Base-by-base conservation (phyloP, 2,888 invertebrate genomes). In the Miltochrista miniata region DNA sequence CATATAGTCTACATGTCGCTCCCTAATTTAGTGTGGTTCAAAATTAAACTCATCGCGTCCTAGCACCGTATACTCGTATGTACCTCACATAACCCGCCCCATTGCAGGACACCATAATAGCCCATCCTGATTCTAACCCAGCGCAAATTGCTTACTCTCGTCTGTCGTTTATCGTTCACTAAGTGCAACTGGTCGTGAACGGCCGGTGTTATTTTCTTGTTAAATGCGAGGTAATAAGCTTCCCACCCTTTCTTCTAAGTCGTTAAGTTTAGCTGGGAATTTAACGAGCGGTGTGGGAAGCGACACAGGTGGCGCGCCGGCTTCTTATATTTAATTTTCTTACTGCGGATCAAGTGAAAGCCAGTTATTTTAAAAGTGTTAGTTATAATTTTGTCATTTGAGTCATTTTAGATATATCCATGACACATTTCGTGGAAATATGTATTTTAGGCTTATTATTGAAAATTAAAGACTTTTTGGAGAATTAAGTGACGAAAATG, bases 101-200 rank as follows among this genome's bases (percentile, higher is more conserved):
- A 34, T 34, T 12, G 9, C 1, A 12, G 35, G 35, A 35, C 24
- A 35, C 34, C 35, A 35, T 43, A 18, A 18, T 11, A 43, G 13
- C 18, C 43, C 35, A 43, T 35, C 43, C 35, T 33, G 33, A 24
- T 18, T 33, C 42, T 8, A 15, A 15, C 42, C n/a, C 7, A n/a
- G n/a, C 15, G 42, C 43, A 43, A 43, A 43, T 43, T 43, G 34
- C 43, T 43, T 43, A 13, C 34, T 35, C 43, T 43, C 35, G 13
- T 1, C 31, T 34, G 34, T 35, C 43, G 24, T 43, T 35, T 35
- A 43, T 35, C 43, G 34, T 13, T 36, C 44, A 14, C 44, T 45
- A 45, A 45, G 36, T 45, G 44, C 44, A 45, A 45, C 29, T 36
- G 44, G 44, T 29, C 24, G 36, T 36, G 44, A 45, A 36, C 36